A percentile compares a stretch with the other conserved stretches of the same genome.
phyloP scores from a whole-genome alignment of 2,113 vertebrate genomes.

The Xyliphius kryptos region DNA sequence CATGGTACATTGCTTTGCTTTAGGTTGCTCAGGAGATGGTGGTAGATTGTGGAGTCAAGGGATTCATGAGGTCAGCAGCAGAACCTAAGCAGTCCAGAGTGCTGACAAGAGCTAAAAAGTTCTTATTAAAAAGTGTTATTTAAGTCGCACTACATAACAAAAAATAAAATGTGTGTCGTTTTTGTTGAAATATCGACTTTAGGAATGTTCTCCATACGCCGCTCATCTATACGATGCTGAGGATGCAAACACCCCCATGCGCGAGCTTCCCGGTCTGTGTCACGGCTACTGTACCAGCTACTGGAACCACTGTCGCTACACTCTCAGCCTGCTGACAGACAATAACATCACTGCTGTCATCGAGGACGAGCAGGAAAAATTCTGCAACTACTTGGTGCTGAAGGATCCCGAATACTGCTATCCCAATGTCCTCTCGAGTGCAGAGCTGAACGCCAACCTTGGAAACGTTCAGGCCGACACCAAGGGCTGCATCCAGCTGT shows the following conservation, averaged over 20 bases:
- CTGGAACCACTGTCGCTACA: slow-evolving; percentile 69
- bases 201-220: slow-evolving; percentile 75
- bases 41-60: too few relatives aligned
- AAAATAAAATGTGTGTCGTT: too few relatives aligned
- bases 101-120: too few relatives aligned
- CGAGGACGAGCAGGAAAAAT: slow-evolving; percentile 59
- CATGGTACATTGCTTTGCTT: too few relatives aligned
- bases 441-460: slow-evolving; percentile 64
- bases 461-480: slow-evolving; percentile 60
- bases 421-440: slow-evolving; percentile 62
- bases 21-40: too few relatives aligned
- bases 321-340: slow-evolving; percentile 62
- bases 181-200: too few relatives aligned
- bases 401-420: slow-evolving; percentile 74
- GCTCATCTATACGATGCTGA: slow-evolving; percentile 75
- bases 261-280: slow-evolving; percentile 69
- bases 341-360: slow-evolving; percentile 51
- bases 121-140: too few relatives aligned
- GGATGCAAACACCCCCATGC: slow-evolving; percentile 69
- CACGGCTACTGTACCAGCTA: slow-evolving; percentile 62
- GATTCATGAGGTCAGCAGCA: too few relatives aligned
- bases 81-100: too few relatives aligned
- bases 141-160: too few relatives aligned
- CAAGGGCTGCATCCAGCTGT: slow-evolving; percentile 69
- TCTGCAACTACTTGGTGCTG: slow-evolving; percentile 66